Conservation (phyloP, 2,113 vertebrate genomes). For the Chrysochloris asiatica region DNA sequence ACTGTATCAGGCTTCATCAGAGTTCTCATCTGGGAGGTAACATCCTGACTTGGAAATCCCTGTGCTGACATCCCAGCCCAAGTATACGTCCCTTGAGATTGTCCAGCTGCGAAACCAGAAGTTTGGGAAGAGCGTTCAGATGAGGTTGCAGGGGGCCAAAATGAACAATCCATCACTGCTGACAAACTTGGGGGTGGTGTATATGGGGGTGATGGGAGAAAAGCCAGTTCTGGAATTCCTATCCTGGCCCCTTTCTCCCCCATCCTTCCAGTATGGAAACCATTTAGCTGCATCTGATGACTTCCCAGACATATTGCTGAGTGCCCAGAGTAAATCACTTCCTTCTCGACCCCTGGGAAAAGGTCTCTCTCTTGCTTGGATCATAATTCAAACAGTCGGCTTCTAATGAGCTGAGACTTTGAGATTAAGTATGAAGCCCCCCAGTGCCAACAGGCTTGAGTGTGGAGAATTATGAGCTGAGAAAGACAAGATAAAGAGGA, state of each 20-base stretch:
- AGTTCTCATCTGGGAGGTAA: not conserved
- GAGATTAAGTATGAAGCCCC: not conserved
- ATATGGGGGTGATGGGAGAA: not conserved
- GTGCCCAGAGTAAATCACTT: slow-evolving; percentile 32
- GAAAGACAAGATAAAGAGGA: not conserved
- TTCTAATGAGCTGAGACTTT: not conserved
- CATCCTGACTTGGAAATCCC: not conserved
- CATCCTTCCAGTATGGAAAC: slow-evolving; percentile 28
- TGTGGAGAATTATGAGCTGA: not conserved
- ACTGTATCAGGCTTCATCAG: not conserved
- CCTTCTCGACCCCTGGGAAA: slow-evolving; percentile 14
- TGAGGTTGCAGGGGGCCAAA: not conserved
- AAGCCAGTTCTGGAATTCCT: not conserved
- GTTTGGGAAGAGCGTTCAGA: not conserved
- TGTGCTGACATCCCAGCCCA: not conserved
- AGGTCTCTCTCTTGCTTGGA: not conserved
- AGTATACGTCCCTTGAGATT: not conserved
- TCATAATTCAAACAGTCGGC: slow-evolving; percentile 44
- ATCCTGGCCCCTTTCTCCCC: not conserved
- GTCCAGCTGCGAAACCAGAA: not conserved
- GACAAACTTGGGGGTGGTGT: not conserved
- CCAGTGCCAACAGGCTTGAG: accelerated
- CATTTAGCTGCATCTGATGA: not conserved
- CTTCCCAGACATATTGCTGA: not conserved
- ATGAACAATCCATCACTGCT: not conserved